A percentile compares a stretch with the other conserved stretches of the same genome.
These are phyloP conservation scores for Mystacornis crossleyi DNA, from an alignment of 2,113 vertebrate genomes.

Conservation along the genomic window DNA sequence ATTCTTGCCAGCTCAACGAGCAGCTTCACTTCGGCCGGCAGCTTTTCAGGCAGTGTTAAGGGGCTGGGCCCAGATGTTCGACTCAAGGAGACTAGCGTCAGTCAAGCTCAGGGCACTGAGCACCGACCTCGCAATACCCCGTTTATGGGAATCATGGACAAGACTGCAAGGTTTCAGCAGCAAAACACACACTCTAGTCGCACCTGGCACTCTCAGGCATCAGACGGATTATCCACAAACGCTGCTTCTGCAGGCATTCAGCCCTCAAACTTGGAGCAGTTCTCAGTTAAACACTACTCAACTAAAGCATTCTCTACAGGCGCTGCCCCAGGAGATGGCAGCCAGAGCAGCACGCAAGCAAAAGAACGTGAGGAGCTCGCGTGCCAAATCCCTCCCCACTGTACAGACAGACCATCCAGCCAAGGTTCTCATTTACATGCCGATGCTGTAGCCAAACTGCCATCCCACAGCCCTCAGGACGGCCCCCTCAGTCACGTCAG, in stretches of 20 bases:
- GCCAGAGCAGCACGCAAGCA: slow-evolving; percentile 81
- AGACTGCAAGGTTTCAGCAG: slow-evolving; percentile 88
- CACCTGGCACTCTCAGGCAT: slow-evolving; percentile 81
- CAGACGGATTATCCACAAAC: slow-evolving; percentile 72
- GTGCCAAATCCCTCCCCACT: slow-evolving; percentile 76
- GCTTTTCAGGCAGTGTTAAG: slow-evolving; percentile 84
- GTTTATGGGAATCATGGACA: slow-evolving; percentile 96
- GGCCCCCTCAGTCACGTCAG: slow-evolving; percentile 79
- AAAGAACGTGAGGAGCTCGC: slow-evolving; percentile 80
- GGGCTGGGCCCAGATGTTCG: slow-evolving; percentile 84
- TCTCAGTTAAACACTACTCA: slow-evolving; percentile 77
- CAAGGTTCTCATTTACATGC: slow-evolving; percentile 75
- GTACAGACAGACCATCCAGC: slow-evolving; percentile 81
- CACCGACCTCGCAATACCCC: slow-evolving; percentile 86
- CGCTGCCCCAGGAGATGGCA: slow-evolving; percentile 64
- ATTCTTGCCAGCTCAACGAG: slow-evolving; percentile 84
- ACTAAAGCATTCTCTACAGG: slow-evolving; percentile 65
- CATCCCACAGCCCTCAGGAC: slow-evolving; percentile 76
- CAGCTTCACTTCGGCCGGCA: slow-evolving; percentile 85
- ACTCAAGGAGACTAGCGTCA: slow-evolving; percentile 78
- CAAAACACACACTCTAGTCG: slow-evolving; percentile 70
- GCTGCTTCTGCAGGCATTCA: slow-evolving; percentile 63
- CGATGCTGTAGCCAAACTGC: slow-evolving; percentile 77
- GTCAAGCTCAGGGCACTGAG: slow-evolving; percentile 76
- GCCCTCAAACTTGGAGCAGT: slow-evolving; percentile 75